Base-by-base conservation (phyloP, 2,797 vertebrate species). In the Sus cebifrons region DNA sequence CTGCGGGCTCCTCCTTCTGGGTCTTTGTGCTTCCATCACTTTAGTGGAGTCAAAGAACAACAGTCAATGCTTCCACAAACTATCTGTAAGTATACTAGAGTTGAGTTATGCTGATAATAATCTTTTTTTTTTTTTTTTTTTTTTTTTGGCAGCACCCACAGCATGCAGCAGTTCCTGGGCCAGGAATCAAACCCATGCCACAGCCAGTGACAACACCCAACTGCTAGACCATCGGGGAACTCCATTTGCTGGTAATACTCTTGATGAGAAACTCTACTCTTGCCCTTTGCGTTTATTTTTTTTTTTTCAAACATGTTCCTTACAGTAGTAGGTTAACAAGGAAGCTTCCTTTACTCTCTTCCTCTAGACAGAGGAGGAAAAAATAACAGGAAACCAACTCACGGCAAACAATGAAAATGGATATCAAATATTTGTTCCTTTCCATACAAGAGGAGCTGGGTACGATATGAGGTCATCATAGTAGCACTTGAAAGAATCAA, bases 401-500 rank as follows among this genome's bases (percentile, higher is more conserved):
- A 71, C 89, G 54, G 62, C 93, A 96, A 75, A 97, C 97, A 97
- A 97, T 97, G 94, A 95, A 97, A 97, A 97, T 95, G 93, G 81
- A 87, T 97, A 97, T 97, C 96, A 97, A 96, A 65, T 97, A 96
- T 96, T 97, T 97, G 86, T 97, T 98, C 97, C 94, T 97, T 96
- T 96, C 94, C 3, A 0, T 79, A 27, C n/a, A 83, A 86, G 67
- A 94, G 16, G 78, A 89, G 52, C 88, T 85, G 56, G 3, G 65
- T 17, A 7, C 15, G 62, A 54, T 15, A 81, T 86, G 93, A 94
- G 79, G 73, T 96, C 92, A 92, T 87, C 18, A 10, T 10, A 36
- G 32, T 18, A 71, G 71, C 75, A 93, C 17, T 85, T 78, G 70
- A 91, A 92, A 96, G 25, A 88, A 92, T 68, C 78, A 62, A 90